phyloP scores from a whole-genome alignment of 1,140 invertebrate genomes.

The Telenomus remus region DNA sequence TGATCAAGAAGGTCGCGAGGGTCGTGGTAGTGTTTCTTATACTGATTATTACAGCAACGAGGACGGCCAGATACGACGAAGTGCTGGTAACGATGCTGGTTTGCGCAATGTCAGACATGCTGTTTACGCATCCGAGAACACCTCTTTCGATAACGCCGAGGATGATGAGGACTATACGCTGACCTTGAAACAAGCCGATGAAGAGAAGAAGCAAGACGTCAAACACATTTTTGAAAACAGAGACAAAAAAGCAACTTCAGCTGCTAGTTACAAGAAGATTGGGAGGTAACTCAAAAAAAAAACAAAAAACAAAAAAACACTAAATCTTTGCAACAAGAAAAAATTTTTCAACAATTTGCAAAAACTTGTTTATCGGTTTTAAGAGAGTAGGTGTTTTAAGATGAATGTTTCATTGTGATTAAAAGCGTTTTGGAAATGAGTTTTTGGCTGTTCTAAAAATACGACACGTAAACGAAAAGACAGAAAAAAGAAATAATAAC shows the following conservation, averaged over 20 bases:
- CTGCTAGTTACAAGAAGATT: constrained; percentile 70
- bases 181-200: constrained; percentile 69
- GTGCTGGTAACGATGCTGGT: constrained; percentile 44
- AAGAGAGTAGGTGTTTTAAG: too few relatives aligned
- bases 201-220: constrained; percentile 71
- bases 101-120: constrained; percentile 41
- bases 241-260: constrained; percentile 55
- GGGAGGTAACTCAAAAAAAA: constrained; percentile 65
- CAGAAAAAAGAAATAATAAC: neutral
- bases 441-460: neutral
- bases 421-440: neutral
- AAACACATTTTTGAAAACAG: constrained; percentile 70
- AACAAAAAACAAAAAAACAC: too few relatives aligned
- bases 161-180: constrained; percentile 73
- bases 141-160: constrained; percentile 63
- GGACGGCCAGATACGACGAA: constrained; percentile 70
- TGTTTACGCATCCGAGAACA: constrained; percentile 47
- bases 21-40: constrained; percentile 72
- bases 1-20: constrained; percentile 73
- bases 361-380: too few relatives aligned
- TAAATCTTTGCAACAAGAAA: too few relatives aligned
- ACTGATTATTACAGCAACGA: constrained; percentile 75
- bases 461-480: too few relatives aligned
- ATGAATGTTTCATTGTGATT: too few relatives aligned
- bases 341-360: too few relatives aligned